Base-by-base conservation (phyloP, 2,888 invertebrate genomes). In the Xylophagus ater region DNA sequence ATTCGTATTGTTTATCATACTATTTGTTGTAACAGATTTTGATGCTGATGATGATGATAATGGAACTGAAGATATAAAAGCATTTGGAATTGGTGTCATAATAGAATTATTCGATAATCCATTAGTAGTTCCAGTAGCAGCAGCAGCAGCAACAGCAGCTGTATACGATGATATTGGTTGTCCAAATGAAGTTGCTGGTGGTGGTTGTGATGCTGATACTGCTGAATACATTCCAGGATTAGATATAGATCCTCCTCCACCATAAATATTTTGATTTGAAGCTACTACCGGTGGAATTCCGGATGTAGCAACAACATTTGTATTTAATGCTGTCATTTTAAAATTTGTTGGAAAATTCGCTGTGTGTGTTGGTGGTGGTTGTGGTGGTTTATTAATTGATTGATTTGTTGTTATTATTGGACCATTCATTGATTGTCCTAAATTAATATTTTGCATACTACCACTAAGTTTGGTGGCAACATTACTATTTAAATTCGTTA, bases 281-380 rank as follows among this genome's bases (percentile, higher is more conserved):
- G 19, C 9, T 18, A 29, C 9, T 17, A 26, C 2, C 24, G 37
- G 26, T 20, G 36, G 23, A 12, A 20, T 4, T 31, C n/a, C 15
- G 41, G 10, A n/a, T 33, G 17, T 2, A 19, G 18, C 20, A 30
- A 20, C 8, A 13, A 25, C 24, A 14, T 41, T 45, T 13, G 48
- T 34, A 49, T 51, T 52, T 24, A 52, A 42, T 32, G 52, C 49
- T 35, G 53, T 45, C 41, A 54, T 49, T 44, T 50, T 49, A 35
- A 54, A 49, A 43, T 53, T 46, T 37, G 50, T 44, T 48, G 53
- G 34, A 31, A 49, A 35, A 41, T 45, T 37, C 29, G 47, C 26
- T 34, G 50, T 31, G 32, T 45, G 14, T 13, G 26, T 6, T 13
- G 26, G 26, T 26, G 26, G 26, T 26, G 10, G 26, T 12, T 8